A percentile compares a stretch with the other conserved stretches of the same genome.
Conservation (phyloP, 2,888 invertebrate genomes). For the Liopterus haemorrhoidalis region DNA sequence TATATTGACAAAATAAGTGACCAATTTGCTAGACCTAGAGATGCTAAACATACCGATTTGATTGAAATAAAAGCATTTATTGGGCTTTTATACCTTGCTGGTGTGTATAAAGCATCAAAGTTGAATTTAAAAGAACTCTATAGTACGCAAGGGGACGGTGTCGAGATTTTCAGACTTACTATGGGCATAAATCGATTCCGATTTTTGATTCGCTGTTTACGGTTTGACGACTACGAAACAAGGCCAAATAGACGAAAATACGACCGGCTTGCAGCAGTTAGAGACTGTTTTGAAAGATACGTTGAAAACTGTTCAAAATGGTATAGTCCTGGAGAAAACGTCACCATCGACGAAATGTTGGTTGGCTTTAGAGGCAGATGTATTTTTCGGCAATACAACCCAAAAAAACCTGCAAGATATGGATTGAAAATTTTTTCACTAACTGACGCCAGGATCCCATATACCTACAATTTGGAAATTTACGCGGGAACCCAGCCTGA, state of each 20-base stretch:
- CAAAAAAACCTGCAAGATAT: constrained; percentile 36
- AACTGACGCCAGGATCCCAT: constrained; percentile 33
- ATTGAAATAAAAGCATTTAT: too few species aligned
- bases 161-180: constrained; percentile 34
- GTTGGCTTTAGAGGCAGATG: constrained; percentile 34
- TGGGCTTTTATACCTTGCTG: too few species aligned
- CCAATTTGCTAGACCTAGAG: too few species aligned
- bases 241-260: constrained; percentile 24
- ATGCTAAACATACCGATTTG: too few species aligned
- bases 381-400: constrained; percentile 34
- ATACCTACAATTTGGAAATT: constrained; percentile 33
- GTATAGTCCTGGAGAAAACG: constrained; percentile 29
- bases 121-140: too few species aligned
- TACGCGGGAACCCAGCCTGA: constrained; percentile 34
- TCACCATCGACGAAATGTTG: constrained; percentile 36
- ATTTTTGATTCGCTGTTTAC: constrained; percentile 29
- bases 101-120: too few species aligned
- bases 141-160: too few species aligned
- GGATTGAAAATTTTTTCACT: constrained; percentile 35
- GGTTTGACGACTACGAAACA: constrained; percentile 30
- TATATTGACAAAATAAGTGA: too few species aligned
- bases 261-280: constrained; percentile 32
- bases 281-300: constrained; percentile 34
- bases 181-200: constrained; percentile 33
- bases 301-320: constrained; percentile 32